These are phyloP conservation scores for Scleropages formosus DNA, from an alignment of 2,797 vertebrate genomes.

Conservation along the genomic window DNA sequence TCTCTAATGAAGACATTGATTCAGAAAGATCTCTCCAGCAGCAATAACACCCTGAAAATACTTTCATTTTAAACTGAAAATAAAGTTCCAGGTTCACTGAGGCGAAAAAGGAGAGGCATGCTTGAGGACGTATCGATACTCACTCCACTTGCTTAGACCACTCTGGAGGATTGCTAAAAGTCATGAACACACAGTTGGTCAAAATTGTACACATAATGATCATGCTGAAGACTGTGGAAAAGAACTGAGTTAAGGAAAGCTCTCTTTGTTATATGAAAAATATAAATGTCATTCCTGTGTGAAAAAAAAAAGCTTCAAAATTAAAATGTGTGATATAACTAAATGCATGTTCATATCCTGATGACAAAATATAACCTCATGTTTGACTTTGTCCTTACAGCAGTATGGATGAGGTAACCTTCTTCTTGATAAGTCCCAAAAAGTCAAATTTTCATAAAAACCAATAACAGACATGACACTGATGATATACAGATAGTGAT, in stretches of 20 bases:
- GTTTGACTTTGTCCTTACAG: not conserved
- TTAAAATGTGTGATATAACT: not conserved
- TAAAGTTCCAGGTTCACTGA: not conserved
- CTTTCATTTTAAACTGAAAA: not conserved
- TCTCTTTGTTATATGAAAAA: not conserved
- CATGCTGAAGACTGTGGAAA: constrained; percentile 94
- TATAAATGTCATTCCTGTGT: not conserved
- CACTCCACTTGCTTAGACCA: constrained; percentile 99
- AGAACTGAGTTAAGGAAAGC: constrained; percentile 60
- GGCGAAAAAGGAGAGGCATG: not conserved
- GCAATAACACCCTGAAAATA: too few species aligned
- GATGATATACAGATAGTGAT: too few species aligned
- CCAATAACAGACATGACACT: too few species aligned
- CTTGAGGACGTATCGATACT: constrained; percentile 61
- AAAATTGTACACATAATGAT: constrained; percentile 99
- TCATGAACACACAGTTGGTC: constrained; percentile 99
- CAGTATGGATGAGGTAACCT: not conserved
- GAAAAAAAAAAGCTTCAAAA: not conserved
- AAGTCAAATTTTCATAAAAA: too few species aligned
- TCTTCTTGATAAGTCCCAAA: too few species aligned
- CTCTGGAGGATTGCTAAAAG: constrained; percentile 96
- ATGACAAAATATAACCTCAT: not conserved
- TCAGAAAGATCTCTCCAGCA: too few species aligned
- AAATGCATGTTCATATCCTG: not conserved
- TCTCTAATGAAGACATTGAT: constrained; percentile 11